A percentile compares a stretch with the other conserved stretches of the same genome.
These are phyloP conservation scores for Octodon degus DNA, from an alignment of 2,113 vertebrate species.

Conservation along the genomic window DNA sequence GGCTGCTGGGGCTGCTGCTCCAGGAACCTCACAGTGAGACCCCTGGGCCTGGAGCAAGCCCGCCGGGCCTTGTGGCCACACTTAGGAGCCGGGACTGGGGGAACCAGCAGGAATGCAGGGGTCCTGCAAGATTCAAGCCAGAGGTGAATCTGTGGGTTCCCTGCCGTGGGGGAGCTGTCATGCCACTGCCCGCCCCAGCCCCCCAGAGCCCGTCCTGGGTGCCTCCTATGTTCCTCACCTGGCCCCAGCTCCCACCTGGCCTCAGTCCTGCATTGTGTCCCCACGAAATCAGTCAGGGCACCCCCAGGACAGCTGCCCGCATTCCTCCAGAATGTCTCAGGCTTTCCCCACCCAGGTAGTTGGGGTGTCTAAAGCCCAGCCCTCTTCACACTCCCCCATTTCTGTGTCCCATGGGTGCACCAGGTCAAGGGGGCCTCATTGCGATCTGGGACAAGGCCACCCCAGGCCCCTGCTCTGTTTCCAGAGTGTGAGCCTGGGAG, in stretches of 20 bases:
- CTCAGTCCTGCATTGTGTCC: fast-evolving
- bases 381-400: fast-evolving
- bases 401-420: fast-evolving
- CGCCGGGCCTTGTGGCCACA: fast-evolving
- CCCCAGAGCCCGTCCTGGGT: not conserved
- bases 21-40: fast-evolving
- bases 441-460: fast-evolving
- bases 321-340: not conserved
- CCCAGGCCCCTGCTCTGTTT: fast-evolving
- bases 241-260: fast-evolving
- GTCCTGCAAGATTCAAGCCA: not conserved
- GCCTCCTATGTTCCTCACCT: too few species aligned
- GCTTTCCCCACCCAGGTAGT: not conserved
- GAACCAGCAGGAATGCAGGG: not conserved
- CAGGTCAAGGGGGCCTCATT: fast-evolving
- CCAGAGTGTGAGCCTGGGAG: not conserved
- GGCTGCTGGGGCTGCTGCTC: too few species aligned
- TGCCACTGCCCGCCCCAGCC: fast-evolving
- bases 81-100: too few species aligned
- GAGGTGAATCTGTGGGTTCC: fast-evolving
- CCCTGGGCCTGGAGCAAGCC: fast-evolving
- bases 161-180: fast-evolving
- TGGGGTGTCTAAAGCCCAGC: not conserved
- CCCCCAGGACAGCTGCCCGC: not conserved
- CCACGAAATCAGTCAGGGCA: too few species aligned